Percentiles rank a stretch among this genome's conserved stretches.
These are phyloP conservation scores for Lithophane socia DNA, from an alignment of 2,888 invertebrate species.

Conservation along the genomic window DNA sequence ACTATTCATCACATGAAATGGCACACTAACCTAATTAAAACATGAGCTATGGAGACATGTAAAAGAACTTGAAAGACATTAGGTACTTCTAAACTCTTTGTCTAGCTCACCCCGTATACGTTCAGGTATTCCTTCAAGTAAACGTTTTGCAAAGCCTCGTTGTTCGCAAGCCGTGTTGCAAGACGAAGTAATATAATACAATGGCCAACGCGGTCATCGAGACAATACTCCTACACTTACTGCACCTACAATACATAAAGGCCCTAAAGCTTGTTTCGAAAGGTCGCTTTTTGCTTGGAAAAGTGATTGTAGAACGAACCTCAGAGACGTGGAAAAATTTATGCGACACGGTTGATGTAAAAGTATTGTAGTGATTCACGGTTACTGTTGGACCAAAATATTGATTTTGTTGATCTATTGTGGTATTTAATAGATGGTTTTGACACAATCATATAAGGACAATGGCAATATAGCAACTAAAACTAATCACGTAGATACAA, in stretches of 20 bases:
- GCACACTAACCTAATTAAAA: constrained; percentile 37
- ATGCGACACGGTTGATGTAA: constrained; percentile 56
- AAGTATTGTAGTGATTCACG: constrained; percentile 50
- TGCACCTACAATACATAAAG: constrained; percentile 66
- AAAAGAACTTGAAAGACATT: constrained; percentile 21
- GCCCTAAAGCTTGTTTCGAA: constrained; percentile 61
- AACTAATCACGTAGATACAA: background rate
- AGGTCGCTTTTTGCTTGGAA: constrained; percentile 60
- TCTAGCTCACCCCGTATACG: constrained; percentile 50
- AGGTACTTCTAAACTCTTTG: constrained; percentile 46
- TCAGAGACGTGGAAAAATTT: constrained; percentile 43
- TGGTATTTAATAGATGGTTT: constrained; percentile 10
- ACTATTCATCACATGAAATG: constrained; percentile 32
- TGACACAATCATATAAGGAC: background rate
- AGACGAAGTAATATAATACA: constrained; percentile 81
- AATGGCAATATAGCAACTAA: constrained; percentile 2
- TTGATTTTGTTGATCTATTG: constrained; percentile 37
- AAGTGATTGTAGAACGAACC: constrained; percentile 36
- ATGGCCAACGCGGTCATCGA: constrained; percentile 77
- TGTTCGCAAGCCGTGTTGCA: constrained; percentile 80
- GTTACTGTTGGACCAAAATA: constrained; percentile 46
- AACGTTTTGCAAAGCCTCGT: constrained; percentile 81
- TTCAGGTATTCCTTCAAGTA: constrained; percentile 69
- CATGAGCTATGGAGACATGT: constrained; percentile 3
- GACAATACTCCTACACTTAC: constrained; percentile 80